Conservation (phyloP, 1,140 invertebrate species). For the Cotesia chilonis region DNA sequence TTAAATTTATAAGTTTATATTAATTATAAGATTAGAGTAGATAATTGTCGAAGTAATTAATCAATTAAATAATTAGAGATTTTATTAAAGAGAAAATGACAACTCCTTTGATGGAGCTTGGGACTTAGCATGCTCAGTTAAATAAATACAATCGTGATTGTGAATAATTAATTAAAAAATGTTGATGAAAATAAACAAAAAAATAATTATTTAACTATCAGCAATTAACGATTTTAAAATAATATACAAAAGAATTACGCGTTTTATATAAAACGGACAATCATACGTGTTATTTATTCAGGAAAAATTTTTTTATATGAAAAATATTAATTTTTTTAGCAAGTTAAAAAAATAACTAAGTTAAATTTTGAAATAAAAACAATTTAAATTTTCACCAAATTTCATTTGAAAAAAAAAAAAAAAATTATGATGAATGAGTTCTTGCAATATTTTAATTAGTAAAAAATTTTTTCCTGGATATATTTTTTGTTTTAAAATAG, state of each 20-base stretch:
- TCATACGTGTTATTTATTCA: slow-evolving; percentile 42
- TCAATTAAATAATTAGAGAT: slow-evolving; percentile 37
- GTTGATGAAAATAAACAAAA: slow-evolving; percentile 12
- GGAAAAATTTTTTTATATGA: too few species aligned
- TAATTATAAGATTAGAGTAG: not conserved
- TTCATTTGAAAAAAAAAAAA: too few species aligned
- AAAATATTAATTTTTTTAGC: too few species aligned
- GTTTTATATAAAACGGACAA: slow-evolving; percentile 64
- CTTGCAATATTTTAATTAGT: too few species aligned
- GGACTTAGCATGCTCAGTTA: slow-evolving; percentile 68
- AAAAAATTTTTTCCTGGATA: slow-evolving; percentile 4
- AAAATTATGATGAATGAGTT: too few species aligned
- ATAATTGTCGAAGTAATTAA: slow-evolving; percentile 43
- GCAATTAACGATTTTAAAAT: slow-evolving; percentile 49
- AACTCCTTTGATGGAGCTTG: slow-evolving; percentile 65
- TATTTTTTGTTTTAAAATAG: slow-evolving; percentile 1
- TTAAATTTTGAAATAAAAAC: too few species aligned
- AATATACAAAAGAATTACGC: slow-evolving; percentile 64
- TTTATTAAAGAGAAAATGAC: slow-evolving; percentile 51
- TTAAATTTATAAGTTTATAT: slow-evolving; percentile 41
- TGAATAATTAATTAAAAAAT: slow-evolving; percentile 38
- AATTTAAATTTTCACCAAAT: too few species aligned
- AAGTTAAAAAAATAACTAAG: too few species aligned
- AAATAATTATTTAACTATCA: slow-evolving; percentile 41
- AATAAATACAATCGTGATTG: slow-evolving; percentile 63